Percentiles rank a stretch among this genome's conserved stretches.
These are phyloP conservation scores for Macrobrachium nipponense DNA, from an alignment of 1,140 invertebrate species.

Conservation along the genomic window DNA sequence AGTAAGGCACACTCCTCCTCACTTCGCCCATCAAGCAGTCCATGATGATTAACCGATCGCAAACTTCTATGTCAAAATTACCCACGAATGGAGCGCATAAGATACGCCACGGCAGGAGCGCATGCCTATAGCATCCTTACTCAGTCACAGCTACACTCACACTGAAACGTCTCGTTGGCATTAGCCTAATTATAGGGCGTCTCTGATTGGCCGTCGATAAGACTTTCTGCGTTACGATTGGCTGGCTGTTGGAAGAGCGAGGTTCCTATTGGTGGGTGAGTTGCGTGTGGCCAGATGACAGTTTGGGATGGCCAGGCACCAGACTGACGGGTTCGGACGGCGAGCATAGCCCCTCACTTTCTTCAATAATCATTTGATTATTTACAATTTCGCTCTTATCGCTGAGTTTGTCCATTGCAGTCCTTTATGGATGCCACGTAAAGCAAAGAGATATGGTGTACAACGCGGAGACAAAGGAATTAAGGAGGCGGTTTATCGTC, in stretches of 20 bases:
- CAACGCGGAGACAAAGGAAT: no score
- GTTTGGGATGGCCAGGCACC: background rate
- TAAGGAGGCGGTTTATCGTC: no score
- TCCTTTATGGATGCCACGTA: no score
- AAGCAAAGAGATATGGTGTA: no score
- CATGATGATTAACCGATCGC: slow-evolving; percentile 8
- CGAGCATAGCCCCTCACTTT: background rate
- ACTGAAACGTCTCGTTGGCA: slow-evolving; percentile 28
- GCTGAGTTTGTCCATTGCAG: background rate
- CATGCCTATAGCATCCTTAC: background rate
- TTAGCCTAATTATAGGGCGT: slow-evolving; percentile 50
- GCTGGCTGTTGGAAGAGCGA: slow-evolving; percentile 14
- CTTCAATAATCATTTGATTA: background rate
- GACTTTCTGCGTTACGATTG: slow-evolving; percentile 36
- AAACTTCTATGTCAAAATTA: no score
- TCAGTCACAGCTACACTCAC: slow-evolving; percentile 29
- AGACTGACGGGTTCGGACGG: background rate
- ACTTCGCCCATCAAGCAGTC: slow-evolving; percentile 24
- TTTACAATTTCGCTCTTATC: background rate
- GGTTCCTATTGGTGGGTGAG: slow-evolving; percentile 36
- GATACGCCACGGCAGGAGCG: no score
- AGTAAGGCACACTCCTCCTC: slow-evolving; percentile 16
- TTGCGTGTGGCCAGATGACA: slow-evolving; percentile 34
- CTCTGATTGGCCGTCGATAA: slow-evolving; percentile 52
- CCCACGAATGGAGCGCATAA: no score